These are phyloP conservation scores for Pluvianellus socialis DNA, from an alignment of 2,113 vertebrate species.

Conservation along the genomic window DNA sequence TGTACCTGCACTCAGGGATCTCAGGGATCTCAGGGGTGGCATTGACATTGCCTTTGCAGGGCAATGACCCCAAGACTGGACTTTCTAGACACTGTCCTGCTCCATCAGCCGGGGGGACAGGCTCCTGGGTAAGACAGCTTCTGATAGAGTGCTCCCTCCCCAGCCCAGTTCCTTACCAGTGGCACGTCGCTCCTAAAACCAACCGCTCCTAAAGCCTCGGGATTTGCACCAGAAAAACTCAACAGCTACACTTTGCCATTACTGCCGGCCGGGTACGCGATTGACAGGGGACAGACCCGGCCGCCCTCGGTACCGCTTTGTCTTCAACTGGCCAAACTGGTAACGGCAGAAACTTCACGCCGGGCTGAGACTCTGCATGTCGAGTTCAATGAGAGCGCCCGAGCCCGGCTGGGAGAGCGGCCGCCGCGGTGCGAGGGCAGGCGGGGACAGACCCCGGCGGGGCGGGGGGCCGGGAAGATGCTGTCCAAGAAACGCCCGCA, in stretches of 20 bases:
- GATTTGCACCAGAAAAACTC: background rate
- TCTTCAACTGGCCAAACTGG: accelerated
- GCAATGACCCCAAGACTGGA: background rate
- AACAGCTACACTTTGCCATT: background rate
- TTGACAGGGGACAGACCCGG: background rate
- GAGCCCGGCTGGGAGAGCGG: background rate
- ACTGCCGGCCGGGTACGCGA: accelerated
- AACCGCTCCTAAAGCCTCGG: background rate
- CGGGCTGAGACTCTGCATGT: background rate
- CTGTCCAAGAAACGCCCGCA: background rate
- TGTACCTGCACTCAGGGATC: background rate
- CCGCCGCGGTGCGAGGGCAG: background rate
- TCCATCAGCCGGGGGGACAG: background rate
- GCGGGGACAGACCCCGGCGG: background rate
- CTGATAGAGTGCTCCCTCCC: background rate
- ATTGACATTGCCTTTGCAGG: background rate
- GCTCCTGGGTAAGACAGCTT: background rate
- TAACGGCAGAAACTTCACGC: background rate
- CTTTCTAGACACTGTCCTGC: background rate
- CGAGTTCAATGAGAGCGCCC: background rate
- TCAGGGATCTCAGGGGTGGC: background rate
- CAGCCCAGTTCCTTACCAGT: background rate
- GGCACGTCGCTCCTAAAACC: background rate
- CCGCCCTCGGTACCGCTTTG: background rate
- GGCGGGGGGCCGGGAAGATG: background rate